Evolutionary conservation across 2,888 invertebrate species (phyloP).

Genomic region (Tupiocoris notatus): DNA sequence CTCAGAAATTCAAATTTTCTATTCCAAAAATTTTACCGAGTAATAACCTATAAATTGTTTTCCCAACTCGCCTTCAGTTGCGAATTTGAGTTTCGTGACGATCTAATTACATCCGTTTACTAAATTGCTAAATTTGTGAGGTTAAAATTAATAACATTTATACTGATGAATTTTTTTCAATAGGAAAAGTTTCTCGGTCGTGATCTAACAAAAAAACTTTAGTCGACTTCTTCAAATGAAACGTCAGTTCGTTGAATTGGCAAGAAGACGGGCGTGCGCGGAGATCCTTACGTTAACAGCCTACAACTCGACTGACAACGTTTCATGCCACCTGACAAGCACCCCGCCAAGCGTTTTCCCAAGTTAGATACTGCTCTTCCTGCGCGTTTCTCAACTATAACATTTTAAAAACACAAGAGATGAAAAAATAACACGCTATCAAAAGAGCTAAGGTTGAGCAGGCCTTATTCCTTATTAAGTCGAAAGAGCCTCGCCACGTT

Average conservation of each 20-base stretch:
- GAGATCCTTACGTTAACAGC: neutral
- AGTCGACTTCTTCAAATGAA: conserved; percentile 7
- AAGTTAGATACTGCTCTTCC: conserved; percentile 4
- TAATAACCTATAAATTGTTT: too few relatives aligned
- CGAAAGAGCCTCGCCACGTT: neutral
- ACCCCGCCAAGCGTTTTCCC: too few relatives aligned
- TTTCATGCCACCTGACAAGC: conserved; percentile 25
- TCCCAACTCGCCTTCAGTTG: too few relatives aligned
- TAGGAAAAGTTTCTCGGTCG: too few relatives aligned
- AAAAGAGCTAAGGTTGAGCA: neutral
- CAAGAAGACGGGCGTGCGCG: neutral
- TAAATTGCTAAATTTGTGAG: too few relatives aligned
- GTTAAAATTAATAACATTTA: too few relatives aligned
- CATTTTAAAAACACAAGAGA: neutral
- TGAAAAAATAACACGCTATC: conserved; percentile 9
- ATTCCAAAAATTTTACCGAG: too few relatives aligned
- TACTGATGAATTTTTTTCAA: too few relatives aligned
- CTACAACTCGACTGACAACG: conserved; percentile 17
- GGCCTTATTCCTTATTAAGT: neutral
- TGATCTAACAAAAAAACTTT: too few relatives aligned
- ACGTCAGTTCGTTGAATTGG: conserved; percentile 14
- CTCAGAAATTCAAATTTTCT: too few relatives aligned
- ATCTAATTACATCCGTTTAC: too few relatives aligned
- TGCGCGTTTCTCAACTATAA: conserved; percentile 2
- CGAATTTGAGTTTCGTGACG: too few relatives aligned